Evolutionary conservation across 1,140 invertebrate species (phyloP).

Genomic region (Lepidurus couesii): DNA sequence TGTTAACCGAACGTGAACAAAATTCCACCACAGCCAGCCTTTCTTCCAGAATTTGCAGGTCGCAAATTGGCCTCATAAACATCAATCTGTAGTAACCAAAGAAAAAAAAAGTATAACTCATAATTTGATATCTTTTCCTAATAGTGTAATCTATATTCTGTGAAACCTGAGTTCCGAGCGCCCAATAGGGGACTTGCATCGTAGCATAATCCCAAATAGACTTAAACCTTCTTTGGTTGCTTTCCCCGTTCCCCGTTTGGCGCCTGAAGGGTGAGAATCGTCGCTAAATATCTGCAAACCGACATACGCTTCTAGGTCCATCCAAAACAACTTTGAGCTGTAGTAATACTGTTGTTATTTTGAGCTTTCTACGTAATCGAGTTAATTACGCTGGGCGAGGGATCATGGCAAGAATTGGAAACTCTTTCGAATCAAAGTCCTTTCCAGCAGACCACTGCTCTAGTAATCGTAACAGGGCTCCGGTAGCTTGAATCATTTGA

Average conservation of each 20-base stretch:
- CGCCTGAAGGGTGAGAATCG: slow-evolving; percentile 66
- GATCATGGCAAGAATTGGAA: slow-evolving; percentile 29
- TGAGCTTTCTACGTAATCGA: neutral
- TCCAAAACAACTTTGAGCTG: slow-evolving; percentile 61
- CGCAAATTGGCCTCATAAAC: slow-evolving; percentile 56
- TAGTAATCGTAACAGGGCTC: slow-evolving; percentile 58
- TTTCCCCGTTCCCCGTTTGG: slow-evolving; percentile 53
- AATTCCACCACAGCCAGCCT: slow-evolving; percentile 58
- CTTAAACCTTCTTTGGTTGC: slow-evolving; percentile 61
- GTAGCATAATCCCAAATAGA: slow-evolving; percentile 63
- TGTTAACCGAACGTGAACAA: slow-evolving; percentile 52
- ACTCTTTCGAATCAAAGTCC: slow-evolving; percentile 31
- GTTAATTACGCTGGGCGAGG: neutral
- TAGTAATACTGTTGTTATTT: slow-evolving; percentile 40
- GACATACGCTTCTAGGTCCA: slow-evolving; percentile 65
- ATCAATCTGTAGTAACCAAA: slow-evolving; percentile 43
- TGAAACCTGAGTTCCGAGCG: slow-evolving; percentile 46
- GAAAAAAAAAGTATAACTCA: slow-evolving; percentile 16
- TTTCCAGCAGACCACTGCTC: slow-evolving; percentile 27
- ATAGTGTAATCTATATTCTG: slow-evolving; percentile 20
- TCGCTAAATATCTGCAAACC: slow-evolving; percentile 68
- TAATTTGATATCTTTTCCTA: slow-evolving; percentile 20
- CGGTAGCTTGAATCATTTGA: slow-evolving; percentile 60
- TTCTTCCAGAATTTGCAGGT: slow-evolving; percentile 51
- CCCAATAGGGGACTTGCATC: slow-evolving; percentile 59